Evolutionary conservation across 92 coral and sea anemone genomes (phyloP), one percentile per base, ranked within the genome.

Genomic region (Zoanthus gigantus): DNA sequence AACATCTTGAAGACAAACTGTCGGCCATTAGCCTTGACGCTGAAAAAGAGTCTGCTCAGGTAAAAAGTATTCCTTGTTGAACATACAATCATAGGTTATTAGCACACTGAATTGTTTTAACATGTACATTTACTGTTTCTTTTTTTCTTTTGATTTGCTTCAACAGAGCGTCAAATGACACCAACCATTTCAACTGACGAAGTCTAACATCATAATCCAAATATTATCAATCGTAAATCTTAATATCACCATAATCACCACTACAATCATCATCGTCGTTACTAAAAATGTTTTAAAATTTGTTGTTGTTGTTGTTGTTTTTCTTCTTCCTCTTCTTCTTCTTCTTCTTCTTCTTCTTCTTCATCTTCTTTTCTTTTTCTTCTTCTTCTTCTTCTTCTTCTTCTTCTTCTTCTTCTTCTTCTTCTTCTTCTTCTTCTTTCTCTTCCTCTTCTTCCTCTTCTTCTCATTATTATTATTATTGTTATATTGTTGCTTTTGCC

Each of bases 21-120:
- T 72, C 90, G 53, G 97, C 96, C 10, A 92, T 97, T 5, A 91
- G 92, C 85, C 83, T 90, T 50, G 96, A 90, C 32, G 97, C 93
- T 6, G 95, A 95, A 66, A 92, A 92, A 53, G 99, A 95, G 56
- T 79, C 95, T 57, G 71, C 91, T 18, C 92, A 91, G 92, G 96
- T 91, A 47, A 74, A 69, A 48, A 32, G 28, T 45, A 73, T 16
- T 5, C 12, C 54, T 50, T 50, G 54, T 50, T 50, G 12, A 46
- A 6, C 42, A 1, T 6, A 15, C 30, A 16, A 7, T 4, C 12
- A 23, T 12, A 14, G 47, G 16, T 42, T 45, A 58, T 2, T 14
- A 58, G n/a, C n/a, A 12, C n/a, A 14, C 15, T 11, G 10, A 58
- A 14, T 58, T 14, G 0, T 9, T 58, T 58, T 58, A n/a, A 12